Evolutionary conservation across 53 echinoderm and acorn worm genomes (phyloP).

Genomic region (Temnopleurus reevesii): DNA sequence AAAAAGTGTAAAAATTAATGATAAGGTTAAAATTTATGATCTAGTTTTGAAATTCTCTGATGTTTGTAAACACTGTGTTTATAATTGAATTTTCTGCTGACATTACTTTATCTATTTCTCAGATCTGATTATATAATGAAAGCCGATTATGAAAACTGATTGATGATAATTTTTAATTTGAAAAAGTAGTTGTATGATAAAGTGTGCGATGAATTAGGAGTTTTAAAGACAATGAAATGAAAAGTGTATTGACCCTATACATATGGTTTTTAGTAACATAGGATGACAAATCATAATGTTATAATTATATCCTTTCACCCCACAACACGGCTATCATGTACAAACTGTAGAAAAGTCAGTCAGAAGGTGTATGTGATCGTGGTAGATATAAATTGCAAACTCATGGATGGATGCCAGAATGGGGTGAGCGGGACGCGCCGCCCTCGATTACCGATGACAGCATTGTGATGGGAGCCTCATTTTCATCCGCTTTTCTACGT

Average conservation of each 20-base stretch:
- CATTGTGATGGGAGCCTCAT: background rate
- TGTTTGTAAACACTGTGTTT: too few species aligned
- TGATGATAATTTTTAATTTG: too few species aligned
- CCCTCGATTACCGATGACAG: slow-evolving; percentile 16
- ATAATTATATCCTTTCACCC: background rate
- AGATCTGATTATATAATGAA: too few species aligned
- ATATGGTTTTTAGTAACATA: background rate
- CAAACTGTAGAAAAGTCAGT: background rate
- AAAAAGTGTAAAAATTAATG: too few species aligned
- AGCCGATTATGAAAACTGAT: too few species aligned
- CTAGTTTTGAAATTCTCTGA: too few species aligned
- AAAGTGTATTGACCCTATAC: slow-evolving; percentile 21
- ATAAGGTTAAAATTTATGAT: too few species aligned
- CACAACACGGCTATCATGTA: background rate
- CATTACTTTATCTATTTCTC: too few species aligned
- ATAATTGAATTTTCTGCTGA: too few species aligned
- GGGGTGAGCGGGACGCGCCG: background rate
- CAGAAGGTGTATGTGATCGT: slow-evolving; percentile 1
- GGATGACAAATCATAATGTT: background rate
- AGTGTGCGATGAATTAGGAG: background rate
- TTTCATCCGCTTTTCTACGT: background rate
- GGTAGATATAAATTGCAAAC: slow-evolving; percentile 25
- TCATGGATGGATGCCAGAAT: slow-evolving; percentile 18
- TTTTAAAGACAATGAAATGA: background rate
- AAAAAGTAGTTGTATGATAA: background rate